Conservation (phyloP, 2,797 vertebrate genomes). For the Parambassis ranga region DNA sequence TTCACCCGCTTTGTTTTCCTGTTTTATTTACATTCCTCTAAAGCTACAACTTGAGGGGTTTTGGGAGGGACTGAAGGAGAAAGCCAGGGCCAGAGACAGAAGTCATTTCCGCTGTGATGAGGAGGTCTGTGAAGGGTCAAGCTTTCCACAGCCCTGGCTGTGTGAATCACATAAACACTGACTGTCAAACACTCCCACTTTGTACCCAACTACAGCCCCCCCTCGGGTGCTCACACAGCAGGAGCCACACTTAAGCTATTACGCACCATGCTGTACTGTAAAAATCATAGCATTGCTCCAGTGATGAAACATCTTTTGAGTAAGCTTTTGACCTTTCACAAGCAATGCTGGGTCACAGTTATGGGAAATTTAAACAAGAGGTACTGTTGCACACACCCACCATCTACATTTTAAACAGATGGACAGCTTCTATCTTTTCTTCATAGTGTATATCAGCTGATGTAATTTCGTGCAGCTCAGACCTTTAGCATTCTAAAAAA, state of each 20-base stretch:
- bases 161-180: constrained; percentile 68
- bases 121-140: constrained; percentile 65
- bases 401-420: too few relatives aligned
- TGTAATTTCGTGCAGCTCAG: too few relatives aligned
- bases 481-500: too few relatives aligned
- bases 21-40: constrained; percentile 22
- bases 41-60: not conserved
- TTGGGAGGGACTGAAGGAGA: not conserved
- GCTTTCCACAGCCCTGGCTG: constrained; percentile 42
- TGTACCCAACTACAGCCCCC: not conserved
- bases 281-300: too few relatives aligned
- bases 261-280: not conserved
- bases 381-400: too few relatives aligned
- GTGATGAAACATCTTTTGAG: too few relatives aligned
- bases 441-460: too few relatives aligned
- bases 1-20: not conserved
- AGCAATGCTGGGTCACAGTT: too few relatives aligned
- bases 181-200: constrained; percentile 41
- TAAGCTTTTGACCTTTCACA: too few relatives aligned
- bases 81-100: constrained; percentile 19
- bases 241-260: constrained; percentile 1
- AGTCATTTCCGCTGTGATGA: constrained; percentile 65
- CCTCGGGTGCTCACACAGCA: not conserved
- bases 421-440: too few relatives aligned
- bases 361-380: too few relatives aligned